Evolutionary conservation across 1,140 invertebrate genomes (phyloP).

Genomic region (Chrysomallon squamiferum): DNA sequence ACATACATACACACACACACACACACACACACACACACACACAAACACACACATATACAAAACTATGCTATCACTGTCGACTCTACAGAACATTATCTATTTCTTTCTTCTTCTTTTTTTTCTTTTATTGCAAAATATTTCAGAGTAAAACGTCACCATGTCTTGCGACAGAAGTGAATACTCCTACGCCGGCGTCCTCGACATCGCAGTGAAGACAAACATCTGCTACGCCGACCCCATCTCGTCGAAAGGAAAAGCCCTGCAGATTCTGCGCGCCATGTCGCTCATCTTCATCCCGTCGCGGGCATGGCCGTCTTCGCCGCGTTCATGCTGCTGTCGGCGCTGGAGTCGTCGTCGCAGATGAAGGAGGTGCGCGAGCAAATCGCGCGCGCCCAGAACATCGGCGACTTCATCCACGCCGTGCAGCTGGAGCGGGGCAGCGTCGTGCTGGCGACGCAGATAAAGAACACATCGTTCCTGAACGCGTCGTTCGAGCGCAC

Average conservation of each 20-base stretch:
- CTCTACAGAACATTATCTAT: too few species aligned
- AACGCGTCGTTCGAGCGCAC: not conserved
- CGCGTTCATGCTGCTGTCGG: not conserved
- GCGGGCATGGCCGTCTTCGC: not conserved
- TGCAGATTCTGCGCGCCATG: constrained; percentile 10
- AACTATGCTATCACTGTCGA: too few species aligned
- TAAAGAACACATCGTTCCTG: not conserved
- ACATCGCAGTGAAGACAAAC: not conserved
- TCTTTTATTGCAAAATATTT: too few species aligned
- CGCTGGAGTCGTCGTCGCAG: not conserved
- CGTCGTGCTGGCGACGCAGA: constrained; percentile 11
- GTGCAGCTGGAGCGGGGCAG: constrained; percentile 19
- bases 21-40: too few species aligned
- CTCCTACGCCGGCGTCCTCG: not conserved
- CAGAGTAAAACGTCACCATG: too few species aligned
- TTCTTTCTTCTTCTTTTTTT: too few species aligned
- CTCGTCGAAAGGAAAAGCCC: constrained; percentile 13
- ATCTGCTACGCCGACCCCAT: constrained; percentile 19
- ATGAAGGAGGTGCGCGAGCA: not conserved
- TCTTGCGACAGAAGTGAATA: constrained; percentile 3
- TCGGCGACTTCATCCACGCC: constrained; percentile 14
- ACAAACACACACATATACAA: too few species aligned
- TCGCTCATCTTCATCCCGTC: constrained; percentile 10
- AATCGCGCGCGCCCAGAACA: constrained; percentile 4
- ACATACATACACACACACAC: too few species aligned